Evolutionary conservation across 2,888 invertebrate genomes (phyloP).

Genomic region (Polyploca ridens): DNA sequence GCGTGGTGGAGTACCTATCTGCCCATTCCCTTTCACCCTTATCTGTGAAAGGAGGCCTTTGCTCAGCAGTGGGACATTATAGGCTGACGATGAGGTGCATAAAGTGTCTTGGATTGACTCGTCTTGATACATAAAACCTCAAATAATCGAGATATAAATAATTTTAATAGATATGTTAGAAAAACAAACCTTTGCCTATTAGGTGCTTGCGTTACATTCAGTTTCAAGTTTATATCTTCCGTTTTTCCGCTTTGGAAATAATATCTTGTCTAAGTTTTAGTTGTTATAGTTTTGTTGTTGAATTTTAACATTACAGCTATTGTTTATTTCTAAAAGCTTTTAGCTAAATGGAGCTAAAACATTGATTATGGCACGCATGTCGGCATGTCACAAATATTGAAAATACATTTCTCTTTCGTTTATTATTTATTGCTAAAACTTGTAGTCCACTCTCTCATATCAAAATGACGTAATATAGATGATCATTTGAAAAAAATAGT

Average conservation of each 20-base stretch:
- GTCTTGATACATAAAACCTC: too few relatives aligned
- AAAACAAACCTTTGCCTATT: background rate
- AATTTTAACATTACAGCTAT: background rate
- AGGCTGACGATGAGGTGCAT: too few relatives aligned
- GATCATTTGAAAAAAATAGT: background rate
- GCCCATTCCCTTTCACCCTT: too few relatives aligned
- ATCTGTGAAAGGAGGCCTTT: too few relatives aligned
- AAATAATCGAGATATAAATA: too few relatives aligned
- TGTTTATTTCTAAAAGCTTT: slow-evolving; percentile 2
- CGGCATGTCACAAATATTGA: background rate
- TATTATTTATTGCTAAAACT: background rate
- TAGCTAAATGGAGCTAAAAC: background rate
- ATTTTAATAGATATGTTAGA: background rate
- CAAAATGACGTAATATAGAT: too few relatives aligned
- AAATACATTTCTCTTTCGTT: background rate
- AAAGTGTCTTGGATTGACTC: too few relatives aligned
- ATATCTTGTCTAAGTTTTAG: background rate
- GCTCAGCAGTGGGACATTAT: too few relatives aligned
- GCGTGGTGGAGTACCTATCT: too few relatives aligned
- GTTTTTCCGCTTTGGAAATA: background rate
- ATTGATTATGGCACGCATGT: slow-evolving; percentile 1
- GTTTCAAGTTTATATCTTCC: background rate
- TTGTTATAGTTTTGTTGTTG: background rate
- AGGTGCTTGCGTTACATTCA: background rate
- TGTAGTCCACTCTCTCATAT: too few relatives aligned